A percentile compares a stretch with the other conserved stretches of the same genome.
Conservation (phyloP, 2,797 vertebrate species). For the Coranthus polyacanthus region DNA sequence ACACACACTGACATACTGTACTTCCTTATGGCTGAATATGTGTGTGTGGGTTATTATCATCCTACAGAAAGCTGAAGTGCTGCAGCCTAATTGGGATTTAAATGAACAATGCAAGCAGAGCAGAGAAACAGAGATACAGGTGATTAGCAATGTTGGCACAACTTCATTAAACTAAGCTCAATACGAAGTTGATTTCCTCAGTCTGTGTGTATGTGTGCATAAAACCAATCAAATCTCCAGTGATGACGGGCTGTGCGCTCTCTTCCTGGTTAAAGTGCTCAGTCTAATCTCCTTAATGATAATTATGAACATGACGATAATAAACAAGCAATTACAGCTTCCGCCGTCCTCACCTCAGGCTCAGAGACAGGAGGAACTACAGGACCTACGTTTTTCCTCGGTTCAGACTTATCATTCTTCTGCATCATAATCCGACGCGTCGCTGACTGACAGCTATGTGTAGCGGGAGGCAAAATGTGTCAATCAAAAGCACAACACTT, state of each 20-base stretch:
- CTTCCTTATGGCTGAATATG: background rate
- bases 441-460: conserved; percentile 1
- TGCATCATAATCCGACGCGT: conserved; percentile 3
- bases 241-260: conserved; percentile 50
- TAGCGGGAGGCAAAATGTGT: conserved; percentile 5
- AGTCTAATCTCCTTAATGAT: conserved; percentile 67
- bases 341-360: conserved; percentile 29
- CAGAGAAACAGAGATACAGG: conserved; percentile 50
- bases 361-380: background rate
- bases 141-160: conserved; percentile 66
- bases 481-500: conserved; percentile 7
- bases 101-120: conserved; percentile 53
- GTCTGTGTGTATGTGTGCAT: conserved; percentile 17
- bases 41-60: conserved; percentile 8
- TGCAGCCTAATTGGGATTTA: conserved; percentile 47
- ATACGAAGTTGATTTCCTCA: conserved; percentile 41
- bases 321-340: conserved; percentile 42
- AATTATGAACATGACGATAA: conserved; percentile 62
- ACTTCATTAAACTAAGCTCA: conserved; percentile 64
- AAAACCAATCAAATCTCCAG: conserved; percentile 56
- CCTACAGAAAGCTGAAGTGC: conserved; percentile 34
- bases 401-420: conserved; percentile 8
- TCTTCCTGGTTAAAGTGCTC: conserved; percentile 49
- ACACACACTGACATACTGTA: conserved; percentile 1
- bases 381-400: background rate